A percentile compares a stretch with the other conserved stretches of the same genome.
phyloP scores from a whole-genome alignment of 2,888 invertebrate species.

The Mythimna loreyi region DNA sequence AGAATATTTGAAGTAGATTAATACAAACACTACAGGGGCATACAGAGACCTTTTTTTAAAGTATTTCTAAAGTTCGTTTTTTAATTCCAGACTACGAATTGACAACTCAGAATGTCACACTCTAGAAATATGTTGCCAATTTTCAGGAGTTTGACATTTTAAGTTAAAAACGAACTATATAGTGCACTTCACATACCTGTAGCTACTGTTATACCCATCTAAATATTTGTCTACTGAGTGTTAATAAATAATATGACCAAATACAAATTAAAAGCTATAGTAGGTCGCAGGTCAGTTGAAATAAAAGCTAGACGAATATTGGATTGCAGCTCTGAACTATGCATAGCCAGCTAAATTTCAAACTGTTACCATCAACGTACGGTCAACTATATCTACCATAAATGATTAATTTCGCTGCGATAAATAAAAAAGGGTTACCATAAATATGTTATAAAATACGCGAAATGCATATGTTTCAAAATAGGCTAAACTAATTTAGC shows the following conservation, averaged over 20 bases:
- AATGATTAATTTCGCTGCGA: not conserved
- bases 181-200: not conserved
- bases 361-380: not conserved
- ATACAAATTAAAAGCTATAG: not conserved
- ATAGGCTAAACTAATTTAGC: too few relatives aligned
- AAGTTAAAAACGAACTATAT: too few relatives aligned
- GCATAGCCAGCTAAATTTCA: not conserved
- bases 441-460: too few relatives aligned
- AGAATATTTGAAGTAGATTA: not conserved
- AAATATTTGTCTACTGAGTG: not conserved
- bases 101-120: too few relatives aligned
- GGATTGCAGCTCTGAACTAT: not conserved
- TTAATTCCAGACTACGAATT: too few relatives aligned
- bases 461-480: too few relatives aligned
- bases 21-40: not conserved
- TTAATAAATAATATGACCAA: not conserved
- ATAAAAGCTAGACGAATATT: not conserved
- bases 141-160: too few relatives aligned
- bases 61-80: too few relatives aligned
- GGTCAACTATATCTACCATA: not conserved
- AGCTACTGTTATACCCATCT: not conserved
- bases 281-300: not conserved
- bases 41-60: not conserved
- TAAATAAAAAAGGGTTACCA: too few relatives aligned
- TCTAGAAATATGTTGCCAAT: too few relatives aligned